A percentile compares a stretch with the other conserved stretches of the same genome.
Conservation (phyloP, 2,113 vertebrate species). For the Taurulus bubalis region DNA sequence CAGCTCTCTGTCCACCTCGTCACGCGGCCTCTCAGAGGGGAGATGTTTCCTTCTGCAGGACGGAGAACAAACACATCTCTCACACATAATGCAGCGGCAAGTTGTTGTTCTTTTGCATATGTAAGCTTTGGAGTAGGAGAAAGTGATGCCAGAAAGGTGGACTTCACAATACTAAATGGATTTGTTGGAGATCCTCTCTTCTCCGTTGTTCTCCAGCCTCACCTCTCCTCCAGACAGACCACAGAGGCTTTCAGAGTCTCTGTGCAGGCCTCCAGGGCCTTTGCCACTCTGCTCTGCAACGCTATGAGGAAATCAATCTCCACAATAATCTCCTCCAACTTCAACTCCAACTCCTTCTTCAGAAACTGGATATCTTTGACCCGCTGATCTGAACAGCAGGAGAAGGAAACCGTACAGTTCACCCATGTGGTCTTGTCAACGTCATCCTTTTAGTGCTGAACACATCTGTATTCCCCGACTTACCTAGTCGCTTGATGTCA, state of each 20-base stretch:
- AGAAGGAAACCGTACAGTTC: neutral
- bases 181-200: neutral
- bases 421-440: neutral
- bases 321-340: constrained; percentile 86
- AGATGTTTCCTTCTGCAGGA: constrained; percentile 83
- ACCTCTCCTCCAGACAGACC: constrained; percentile 90
- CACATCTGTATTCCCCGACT: constrained; percentile 1
- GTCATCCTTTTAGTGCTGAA: neutral
- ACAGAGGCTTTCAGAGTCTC: constrained; percentile 84
- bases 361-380: constrained; percentile 89
- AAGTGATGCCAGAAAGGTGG: neutral
- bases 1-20: constrained; percentile 88
- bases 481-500: constrained; percentile 89
- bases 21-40: constrained; percentile 86
- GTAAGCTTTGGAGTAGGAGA: neutral
- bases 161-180: neutral
- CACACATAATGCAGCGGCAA: neutral
- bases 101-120: neutral
- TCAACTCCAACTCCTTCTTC: constrained; percentile 89
- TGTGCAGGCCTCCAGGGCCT: constrained; percentile 84
- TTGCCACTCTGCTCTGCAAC: constrained; percentile 83
- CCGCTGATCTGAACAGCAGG: constrained; percentile 86
- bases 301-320: constrained; percentile 84
- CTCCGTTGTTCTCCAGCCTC: neutral
- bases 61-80: constrained; percentile 8